Conservation (phyloP, 2,888 invertebrate genomes). For the Andrena minutula region DNA sequence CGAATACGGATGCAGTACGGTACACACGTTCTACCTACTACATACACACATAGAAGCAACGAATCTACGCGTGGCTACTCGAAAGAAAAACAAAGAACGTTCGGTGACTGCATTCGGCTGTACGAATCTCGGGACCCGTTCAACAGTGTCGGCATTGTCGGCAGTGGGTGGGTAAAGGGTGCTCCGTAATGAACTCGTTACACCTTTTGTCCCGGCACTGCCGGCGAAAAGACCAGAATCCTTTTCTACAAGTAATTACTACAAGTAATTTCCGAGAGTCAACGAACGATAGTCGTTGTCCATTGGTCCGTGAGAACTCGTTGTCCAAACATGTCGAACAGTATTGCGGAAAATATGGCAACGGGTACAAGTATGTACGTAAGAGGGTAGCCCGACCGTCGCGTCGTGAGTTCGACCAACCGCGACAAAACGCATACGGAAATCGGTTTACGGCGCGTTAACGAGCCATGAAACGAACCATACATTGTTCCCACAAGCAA, state of each 20-base stretch:
- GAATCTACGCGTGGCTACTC: constrained; percentile 40
- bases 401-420: not conserved
- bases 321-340: too few relatives aligned
- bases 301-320: too few relatives aligned
- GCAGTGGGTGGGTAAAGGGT: constrained; percentile 1
- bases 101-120: constrained; percentile 23
- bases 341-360: too few relatives aligned
- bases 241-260: too few relatives aligned
- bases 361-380: too few relatives aligned
- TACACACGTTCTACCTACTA: not conserved
- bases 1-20: not conserved
- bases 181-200: constrained; percentile 16
- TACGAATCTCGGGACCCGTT: constrained; percentile 9
- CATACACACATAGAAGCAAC: constrained; percentile 21
- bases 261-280: too few relatives aligned
- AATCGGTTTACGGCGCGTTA: constrained; percentile 63
- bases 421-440: constrained; percentile 42
- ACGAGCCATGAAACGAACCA: constrained; percentile 76
- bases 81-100: constrained; percentile 39
- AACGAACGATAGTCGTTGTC: too few relatives aligned
- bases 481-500: constrained; percentile 58
- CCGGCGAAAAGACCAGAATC: not conserved
- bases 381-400: too few relatives aligned
- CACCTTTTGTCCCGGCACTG: constrained; percentile 12
- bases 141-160: constrained; percentile 18